Percentiles rank a stretch among this genome's conserved stretches.
These are phyloP conservation scores for Atractosteus spatula DNA, from an alignment of 2,113 vertebrate genomes.

Conservation along the genomic window DNA sequence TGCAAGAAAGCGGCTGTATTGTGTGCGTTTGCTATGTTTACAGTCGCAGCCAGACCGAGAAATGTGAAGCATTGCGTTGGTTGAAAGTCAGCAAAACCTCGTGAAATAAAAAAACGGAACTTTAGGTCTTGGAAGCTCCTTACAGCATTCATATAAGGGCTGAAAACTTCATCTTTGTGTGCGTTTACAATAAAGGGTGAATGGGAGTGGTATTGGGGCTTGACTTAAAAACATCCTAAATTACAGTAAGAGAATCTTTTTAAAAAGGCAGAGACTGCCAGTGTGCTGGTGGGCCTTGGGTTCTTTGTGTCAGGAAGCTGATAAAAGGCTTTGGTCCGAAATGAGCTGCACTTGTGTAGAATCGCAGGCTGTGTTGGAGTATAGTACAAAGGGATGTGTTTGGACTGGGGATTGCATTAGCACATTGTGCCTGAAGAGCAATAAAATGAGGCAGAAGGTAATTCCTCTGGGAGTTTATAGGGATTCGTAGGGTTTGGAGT, in stretches of 20 bases:
- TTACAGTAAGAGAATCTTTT: conserved; percentile 23
- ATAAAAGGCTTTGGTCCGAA: conserved; percentile 62
- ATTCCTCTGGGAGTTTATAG: conserved; percentile 73
- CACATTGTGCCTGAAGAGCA: conserved; percentile 73
- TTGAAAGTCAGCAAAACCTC: too few relatives aligned
- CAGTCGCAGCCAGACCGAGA: too few relatives aligned
- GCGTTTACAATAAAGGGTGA: too few relatives aligned
- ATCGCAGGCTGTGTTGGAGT: conserved; percentile 64
- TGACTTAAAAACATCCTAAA: too few relatives aligned
- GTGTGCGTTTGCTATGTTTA: too few relatives aligned
- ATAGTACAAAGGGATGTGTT: conserved; percentile 68
- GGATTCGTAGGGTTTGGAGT: conserved; percentile 72
- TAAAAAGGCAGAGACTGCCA: conserved; percentile 23
- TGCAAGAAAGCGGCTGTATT: too few relatives aligned
- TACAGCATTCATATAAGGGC: too few relatives aligned
- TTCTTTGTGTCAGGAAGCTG: conserved; percentile 53
- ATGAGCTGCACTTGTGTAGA: conserved; percentile 55
- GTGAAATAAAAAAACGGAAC: too few relatives aligned
- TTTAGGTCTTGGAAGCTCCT: too few relatives aligned
- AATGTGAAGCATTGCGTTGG: too few relatives aligned
- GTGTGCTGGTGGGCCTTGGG: conserved; percentile 42
- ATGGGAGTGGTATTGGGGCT: too few relatives aligned
- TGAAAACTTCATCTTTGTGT: too few relatives aligned
- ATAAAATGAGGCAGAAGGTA: conserved; percentile 70
- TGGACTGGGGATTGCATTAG: conserved; percentile 66